Evolutionary conservation across 2,888 invertebrate genomes (phyloP).

Genomic region (Nezara viridula): DNA sequence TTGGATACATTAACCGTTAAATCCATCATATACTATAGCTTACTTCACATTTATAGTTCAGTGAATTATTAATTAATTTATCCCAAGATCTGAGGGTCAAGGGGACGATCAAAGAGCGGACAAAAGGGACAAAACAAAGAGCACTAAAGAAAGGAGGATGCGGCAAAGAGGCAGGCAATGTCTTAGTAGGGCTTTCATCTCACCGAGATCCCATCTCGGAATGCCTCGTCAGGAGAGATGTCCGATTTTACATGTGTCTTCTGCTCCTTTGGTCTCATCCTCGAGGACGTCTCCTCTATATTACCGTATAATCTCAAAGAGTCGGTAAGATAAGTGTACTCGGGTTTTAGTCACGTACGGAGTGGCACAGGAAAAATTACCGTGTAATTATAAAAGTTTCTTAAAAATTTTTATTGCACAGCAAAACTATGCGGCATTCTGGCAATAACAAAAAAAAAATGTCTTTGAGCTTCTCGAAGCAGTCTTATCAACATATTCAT

Average conservation of each 20-base stretch:
- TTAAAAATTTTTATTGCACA: background rate
- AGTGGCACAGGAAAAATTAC: background rate
- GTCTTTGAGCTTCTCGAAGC: background rate
- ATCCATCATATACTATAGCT: background rate
- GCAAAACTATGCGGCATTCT: background rate
- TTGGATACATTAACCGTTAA: no score
- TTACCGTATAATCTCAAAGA: background rate
- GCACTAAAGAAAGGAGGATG: slow-evolving; percentile 15
- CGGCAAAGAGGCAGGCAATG: slow-evolving; percentile 39
- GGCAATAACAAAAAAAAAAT: background rate
- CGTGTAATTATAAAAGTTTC: background rate
- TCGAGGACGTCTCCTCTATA: slow-evolving; percentile 16
- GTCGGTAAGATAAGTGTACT: slow-evolving; percentile 17
- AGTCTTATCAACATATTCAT: no score
- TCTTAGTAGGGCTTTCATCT: slow-evolving; percentile 27
- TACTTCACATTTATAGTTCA: background rate
- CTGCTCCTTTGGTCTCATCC: background rate
- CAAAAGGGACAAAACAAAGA: slow-evolving; percentile 29
- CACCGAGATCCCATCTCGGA: slow-evolving; percentile 40
- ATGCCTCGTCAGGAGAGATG: background rate
- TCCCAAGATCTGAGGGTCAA: background rate
- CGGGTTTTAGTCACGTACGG: slow-evolving; percentile 28
- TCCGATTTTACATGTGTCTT: slow-evolving; percentile 22
- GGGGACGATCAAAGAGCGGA: slow-evolving; percentile 32
- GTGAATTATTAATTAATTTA: slow-evolving; percentile 27